Percentiles rank a stretch among this genome's conserved stretches.
Evolutionary conservation across 2,797 vertebrate species (phyloP).

Genomic region (Thaleichthys pacificus): DNA sequence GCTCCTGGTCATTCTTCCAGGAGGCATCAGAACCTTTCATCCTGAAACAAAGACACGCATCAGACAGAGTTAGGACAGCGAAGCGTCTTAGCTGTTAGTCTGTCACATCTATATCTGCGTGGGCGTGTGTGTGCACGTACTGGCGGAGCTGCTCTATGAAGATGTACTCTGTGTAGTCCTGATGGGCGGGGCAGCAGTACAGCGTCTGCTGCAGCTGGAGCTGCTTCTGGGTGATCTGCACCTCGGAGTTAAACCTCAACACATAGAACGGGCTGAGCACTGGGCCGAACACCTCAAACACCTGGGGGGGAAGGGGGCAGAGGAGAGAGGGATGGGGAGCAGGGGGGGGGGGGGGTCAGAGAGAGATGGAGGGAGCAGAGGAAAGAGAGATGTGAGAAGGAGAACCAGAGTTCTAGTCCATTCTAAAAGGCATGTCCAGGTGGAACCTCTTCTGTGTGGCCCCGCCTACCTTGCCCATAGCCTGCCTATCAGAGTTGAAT

Average conservation of each 20-base stretch:
- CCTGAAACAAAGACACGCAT: slow-evolving; percentile 59
- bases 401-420: neutral
- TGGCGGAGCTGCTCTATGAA: slow-evolving; percentile 82
- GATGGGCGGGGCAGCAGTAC: slow-evolving; percentile 84
- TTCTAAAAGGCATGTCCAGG: too few species aligned
- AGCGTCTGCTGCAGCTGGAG: slow-evolving; percentile 79
- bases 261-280: slow-evolving; percentile 90
- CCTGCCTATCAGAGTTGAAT: slow-evolving; percentile 82
- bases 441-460: neutral
- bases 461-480: slow-evolving; percentile 82
- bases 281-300: slow-evolving; percentile 93
- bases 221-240: slow-evolving; percentile 78
- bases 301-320: slow-evolving; percentile 57
- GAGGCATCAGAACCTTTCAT: slow-evolving; percentile 91
- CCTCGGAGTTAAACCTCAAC: slow-evolving; percentile 83
- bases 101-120: neutral
- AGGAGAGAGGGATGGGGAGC: neutral
- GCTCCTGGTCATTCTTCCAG: slow-evolving; percentile 95
- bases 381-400: neutral
- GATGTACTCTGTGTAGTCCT: slow-evolving; percentile 89
- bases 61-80: neutral
- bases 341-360: too few species aligned
- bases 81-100: neutral
- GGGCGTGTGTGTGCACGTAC: slow-evolving; percentile 67
- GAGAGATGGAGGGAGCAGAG: neutral